Percentiles rank a stretch among this genome's conserved stretches.
Conservation (phyloP, 2,113 vertebrate genomes). For the Heliornis fulica region DNA sequence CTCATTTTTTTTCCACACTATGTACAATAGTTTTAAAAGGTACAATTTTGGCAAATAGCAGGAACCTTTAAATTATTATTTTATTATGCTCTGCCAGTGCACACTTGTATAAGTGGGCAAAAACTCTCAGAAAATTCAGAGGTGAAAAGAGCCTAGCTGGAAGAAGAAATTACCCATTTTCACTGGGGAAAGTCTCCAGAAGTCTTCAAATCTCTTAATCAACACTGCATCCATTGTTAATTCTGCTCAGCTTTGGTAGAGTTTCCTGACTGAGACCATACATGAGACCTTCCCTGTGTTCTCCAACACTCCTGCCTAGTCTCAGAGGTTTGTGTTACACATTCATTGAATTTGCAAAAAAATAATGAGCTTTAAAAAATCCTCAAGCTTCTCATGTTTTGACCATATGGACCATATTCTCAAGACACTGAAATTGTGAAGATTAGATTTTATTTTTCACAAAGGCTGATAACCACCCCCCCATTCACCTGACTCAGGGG, state of each 20-base stretch:
- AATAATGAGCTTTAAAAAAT: background rate
- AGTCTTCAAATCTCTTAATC: background rate
- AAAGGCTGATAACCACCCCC: background rate
- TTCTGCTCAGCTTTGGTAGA: background rate
- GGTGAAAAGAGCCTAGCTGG: background rate
- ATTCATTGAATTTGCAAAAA: background rate
- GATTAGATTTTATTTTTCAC: background rate
- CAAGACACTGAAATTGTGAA: background rate
- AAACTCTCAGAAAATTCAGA: background rate
- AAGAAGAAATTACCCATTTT: background rate
- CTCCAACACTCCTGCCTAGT: background rate
- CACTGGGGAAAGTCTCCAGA: background rate
- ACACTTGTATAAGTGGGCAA: background rate
- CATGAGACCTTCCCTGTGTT: background rate
- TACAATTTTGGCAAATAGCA: background rate
- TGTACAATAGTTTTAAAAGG: background rate
- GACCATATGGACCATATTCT: background rate
- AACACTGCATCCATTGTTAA: background rate
- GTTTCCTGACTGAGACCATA: background rate
- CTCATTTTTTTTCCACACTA: background rate
- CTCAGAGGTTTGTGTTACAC: background rate
- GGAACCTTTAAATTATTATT: background rate
- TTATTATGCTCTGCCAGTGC: background rate
- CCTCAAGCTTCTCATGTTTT: background rate
- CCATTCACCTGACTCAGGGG: background rate